Percentiles rank a stretch among this genome's conserved stretches.
Evolutionary conservation across 53 echinoderm and acorn worm genomes (phyloP).

Genomic region (Astropecten irregularis): DNA sequence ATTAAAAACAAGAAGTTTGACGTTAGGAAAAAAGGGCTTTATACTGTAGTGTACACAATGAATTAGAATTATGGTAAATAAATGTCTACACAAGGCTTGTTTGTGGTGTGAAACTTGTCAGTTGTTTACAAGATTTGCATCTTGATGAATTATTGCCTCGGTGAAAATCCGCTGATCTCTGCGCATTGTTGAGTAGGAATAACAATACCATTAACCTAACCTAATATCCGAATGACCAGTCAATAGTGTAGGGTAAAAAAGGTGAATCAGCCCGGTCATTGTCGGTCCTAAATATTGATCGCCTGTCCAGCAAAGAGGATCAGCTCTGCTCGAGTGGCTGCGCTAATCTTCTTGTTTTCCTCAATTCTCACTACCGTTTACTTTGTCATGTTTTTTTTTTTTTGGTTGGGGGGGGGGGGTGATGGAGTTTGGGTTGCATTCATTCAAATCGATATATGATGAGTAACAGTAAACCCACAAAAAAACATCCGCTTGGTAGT

Average conservation of each 20-base stretch:
- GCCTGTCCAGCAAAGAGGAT: not conserved
- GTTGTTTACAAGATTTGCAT: not conserved
- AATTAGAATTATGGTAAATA: too few relatives aligned
- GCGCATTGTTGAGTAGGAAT: not conserved
- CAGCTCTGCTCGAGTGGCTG: slow-evolving; percentile 33
- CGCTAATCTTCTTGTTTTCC: slow-evolving; percentile 25
- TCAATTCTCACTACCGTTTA: too few relatives aligned
- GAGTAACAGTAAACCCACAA: too few relatives aligned
- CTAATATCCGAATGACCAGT: not conserved
- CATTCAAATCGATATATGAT: too few relatives aligned
- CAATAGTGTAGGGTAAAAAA: slow-evolving; percentile 21
- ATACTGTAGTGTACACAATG: too few relatives aligned
- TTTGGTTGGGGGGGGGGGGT: too few relatives aligned
- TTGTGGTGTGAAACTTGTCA: not conserved
- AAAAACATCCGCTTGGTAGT: too few relatives aligned
- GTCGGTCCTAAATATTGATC: slow-evolving; percentile 29
- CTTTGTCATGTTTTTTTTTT: too few relatives aligned
- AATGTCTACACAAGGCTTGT: too few relatives aligned
- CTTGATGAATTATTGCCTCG: not conserved
- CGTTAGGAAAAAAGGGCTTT: too few relatives aligned
- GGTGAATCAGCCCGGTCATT: slow-evolving; percentile 14
- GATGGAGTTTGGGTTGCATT: too few relatives aligned
- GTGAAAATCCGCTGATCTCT: not conserved
- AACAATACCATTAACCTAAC: not conserved
- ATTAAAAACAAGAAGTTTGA: too few relatives aligned